A percentile compares a stretch with the other conserved stretches of the same genome.
Conservation (phyloP, 2,113 vertebrate species). For the Nasalis larvatus region DNA sequence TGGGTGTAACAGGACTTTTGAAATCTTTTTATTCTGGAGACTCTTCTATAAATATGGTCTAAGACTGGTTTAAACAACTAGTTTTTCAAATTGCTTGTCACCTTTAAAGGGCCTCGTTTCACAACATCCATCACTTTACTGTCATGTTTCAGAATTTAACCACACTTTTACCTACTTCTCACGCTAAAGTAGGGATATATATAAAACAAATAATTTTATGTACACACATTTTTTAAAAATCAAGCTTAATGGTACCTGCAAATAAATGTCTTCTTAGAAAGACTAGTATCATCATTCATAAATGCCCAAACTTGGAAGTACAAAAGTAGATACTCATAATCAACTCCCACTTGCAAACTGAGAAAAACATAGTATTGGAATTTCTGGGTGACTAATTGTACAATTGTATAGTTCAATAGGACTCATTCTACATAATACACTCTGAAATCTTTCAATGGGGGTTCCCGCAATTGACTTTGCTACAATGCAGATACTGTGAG, state of each 20-base stretch:
- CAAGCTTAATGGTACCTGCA: background rate
- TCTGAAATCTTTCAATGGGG: background rate
- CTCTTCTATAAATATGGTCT: background rate
- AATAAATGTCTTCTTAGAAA: background rate
- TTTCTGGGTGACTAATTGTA: background rate
- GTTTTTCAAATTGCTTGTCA: background rate
- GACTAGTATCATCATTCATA: background rate
- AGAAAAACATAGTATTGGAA: background rate
- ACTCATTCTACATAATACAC: background rate
- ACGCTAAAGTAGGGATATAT: background rate
- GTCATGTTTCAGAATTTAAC: background rate
- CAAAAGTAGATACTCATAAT: background rate
- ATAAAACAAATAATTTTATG: background rate
- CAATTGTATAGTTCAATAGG: background rate
- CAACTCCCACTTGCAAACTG: background rate
- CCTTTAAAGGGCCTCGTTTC: background rate
- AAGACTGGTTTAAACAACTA: background rate
- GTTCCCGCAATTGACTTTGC: background rate
- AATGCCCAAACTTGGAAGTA: background rate
- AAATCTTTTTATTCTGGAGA: background rate
- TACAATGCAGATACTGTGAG: background rate
- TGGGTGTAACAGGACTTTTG: background rate
- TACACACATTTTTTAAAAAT: background rate
- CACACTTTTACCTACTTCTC: background rate
- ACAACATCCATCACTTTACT: background rate